Base-by-base conservation (phyloP, 2,113 vertebrate species). In the Gopherus evgoodei region DNA sequence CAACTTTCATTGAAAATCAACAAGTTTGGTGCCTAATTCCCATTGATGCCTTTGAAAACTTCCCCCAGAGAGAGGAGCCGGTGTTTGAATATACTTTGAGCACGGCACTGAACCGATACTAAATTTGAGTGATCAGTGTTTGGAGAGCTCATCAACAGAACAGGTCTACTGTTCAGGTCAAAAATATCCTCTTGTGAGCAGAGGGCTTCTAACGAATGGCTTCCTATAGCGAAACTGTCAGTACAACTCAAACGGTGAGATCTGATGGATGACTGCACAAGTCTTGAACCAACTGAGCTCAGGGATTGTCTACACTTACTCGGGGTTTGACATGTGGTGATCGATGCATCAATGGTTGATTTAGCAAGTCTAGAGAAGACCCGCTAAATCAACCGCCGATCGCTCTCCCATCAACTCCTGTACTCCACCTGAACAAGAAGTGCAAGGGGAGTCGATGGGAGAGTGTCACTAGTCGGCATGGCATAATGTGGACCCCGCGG, bases 111-210 rank as follows among this genome's bases (percentile, higher is more conserved):
- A 29, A 52, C 10, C 14, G 27, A 47, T 65, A 53, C 42, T 10
- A 10, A 5, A 16, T 42, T 81, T 76, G 53, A 38, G 0, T 1
- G 35, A n/a, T 31, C 59, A 4, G 38, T 38, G 42, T 1, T 8
- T 17, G 38, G 47, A 25, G 86, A 5, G 69, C 86, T 57, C 27
- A 44, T 29, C 22, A 89, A 14, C 8, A n/a, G 54, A 42, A 19
- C 7, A 49, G 27, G 11, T 6, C 54, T 69, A 50, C 49, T 13
- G 8, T 35, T 8, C 31, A 83, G 44, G 8, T 4, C 1, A 6
- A 13, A 44, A 22, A 2, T n/a, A 50, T 52, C 29, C 1, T 3
- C 2, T 56, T 54, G 10, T 72, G n/a, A n/a, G 50, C 52, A 42
- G 4, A 52, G 16, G 7, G 3, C 27, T 29, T 8, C 42, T 47